phyloP scores from a whole-genome alignment of 2,888 invertebrate species.

The Lasius platythorax region DNA sequence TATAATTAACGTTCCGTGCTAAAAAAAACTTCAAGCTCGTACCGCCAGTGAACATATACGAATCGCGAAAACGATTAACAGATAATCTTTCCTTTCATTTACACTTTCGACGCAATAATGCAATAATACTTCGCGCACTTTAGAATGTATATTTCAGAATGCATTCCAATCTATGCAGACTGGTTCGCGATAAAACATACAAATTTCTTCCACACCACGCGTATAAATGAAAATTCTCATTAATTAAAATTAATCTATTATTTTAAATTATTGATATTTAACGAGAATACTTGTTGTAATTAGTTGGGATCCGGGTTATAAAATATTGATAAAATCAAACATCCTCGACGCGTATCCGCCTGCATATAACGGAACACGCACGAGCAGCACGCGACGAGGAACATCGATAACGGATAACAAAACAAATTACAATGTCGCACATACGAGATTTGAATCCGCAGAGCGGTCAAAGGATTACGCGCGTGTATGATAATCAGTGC shows the following conservation, averaged over 20 bases:
- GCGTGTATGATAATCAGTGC: slow-evolving; percentile 32
- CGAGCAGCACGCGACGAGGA: neutral
- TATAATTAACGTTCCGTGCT: neutral
- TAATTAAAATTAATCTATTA: neutral
- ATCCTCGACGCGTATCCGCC: neutral
- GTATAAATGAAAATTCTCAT: slow-evolving; percentile 1
- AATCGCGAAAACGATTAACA: neutral
- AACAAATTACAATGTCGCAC: slow-evolving; percentile 3
- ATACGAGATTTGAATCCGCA: slow-evolving; percentile 21
- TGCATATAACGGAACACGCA: neutral
- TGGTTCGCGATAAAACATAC: neutral
- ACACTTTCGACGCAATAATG: slow-evolving; percentile 16
- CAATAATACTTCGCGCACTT: neutral
- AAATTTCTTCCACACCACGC: neutral
- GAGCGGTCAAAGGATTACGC: slow-evolving; percentile 27
- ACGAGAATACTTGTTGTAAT: neutral
- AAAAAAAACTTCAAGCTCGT: neutral
- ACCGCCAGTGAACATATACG: neutral
- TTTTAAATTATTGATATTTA: neutral
- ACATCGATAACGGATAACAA: neutral
- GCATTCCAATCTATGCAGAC: neutral
- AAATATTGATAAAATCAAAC: neutral
- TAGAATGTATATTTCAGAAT: neutral
- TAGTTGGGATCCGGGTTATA: neutral
- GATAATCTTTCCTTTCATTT: neutral